Evolutionary conservation across 1,140 invertebrate species (phyloP).

Genomic region (Rhagoletis pomonella): DNA sequence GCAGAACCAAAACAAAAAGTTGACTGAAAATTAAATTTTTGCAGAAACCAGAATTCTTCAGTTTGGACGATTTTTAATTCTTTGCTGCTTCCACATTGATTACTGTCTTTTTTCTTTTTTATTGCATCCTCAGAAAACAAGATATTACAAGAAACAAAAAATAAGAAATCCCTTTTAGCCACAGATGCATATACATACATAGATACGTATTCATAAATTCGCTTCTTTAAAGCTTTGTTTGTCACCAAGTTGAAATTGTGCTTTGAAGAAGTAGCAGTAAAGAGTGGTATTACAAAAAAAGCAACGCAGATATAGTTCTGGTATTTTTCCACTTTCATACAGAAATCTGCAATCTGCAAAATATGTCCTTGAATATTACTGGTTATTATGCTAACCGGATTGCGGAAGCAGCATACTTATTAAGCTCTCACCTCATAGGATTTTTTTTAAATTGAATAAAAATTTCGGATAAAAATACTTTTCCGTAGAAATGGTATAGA

Average conservation of each 20-base stretch:
- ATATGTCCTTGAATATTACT: not conserved
- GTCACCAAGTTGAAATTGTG: not conserved
- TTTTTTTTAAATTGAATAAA: too few species aligned
- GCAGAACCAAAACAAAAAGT: not conserved
- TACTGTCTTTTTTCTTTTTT: too few species aligned
- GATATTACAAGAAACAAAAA: not conserved
- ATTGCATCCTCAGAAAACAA: not conserved
- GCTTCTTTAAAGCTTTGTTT: not conserved
- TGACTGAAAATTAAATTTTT: not conserved
- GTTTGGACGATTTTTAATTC: constrained; percentile 7
- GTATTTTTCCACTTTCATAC: not conserved
- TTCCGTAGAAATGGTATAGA: too few species aligned
- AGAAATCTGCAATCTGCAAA: not conserved
- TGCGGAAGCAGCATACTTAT: not conserved
- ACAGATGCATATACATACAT: not conserved
- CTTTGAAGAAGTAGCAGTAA: not conserved
- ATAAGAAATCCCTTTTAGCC: not conserved
- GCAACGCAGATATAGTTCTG: not conserved
- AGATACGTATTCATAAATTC: constrained; percentile 19
- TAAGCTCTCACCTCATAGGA: too few species aligned
- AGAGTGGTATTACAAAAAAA: too few species aligned
- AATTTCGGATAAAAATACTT: too few species aligned
- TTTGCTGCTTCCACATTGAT: not conserved
- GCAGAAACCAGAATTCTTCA: constrained; percentile 39
- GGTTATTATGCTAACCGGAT: not conserved